Evolutionary conservation across 2,888 invertebrate species (phyloP), one percentile per base, ranked within the genome.

Genomic region (Caenorhabditis panamensis): DNA sequence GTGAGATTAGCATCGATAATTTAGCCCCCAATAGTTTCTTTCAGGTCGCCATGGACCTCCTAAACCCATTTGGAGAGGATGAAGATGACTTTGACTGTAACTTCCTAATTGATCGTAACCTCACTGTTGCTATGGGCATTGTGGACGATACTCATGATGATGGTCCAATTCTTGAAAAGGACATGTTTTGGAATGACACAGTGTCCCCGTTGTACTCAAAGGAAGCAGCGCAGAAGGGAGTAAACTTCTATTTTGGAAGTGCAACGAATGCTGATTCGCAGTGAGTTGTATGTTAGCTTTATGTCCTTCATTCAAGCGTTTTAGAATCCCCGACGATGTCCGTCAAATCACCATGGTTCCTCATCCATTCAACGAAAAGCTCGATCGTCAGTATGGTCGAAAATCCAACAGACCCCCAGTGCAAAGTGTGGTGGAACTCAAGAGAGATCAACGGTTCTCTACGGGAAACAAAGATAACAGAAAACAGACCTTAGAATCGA

Each of bases 11-110:
- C n/a, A n/a, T n/a, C 31, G 31, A 31, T 31, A 31, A 13, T 41
- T 16, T n/a, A n/a, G n/a, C n/a, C n/a, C n/a, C n/a, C n/a, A n/a
- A n/a, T n/a, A n/a, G 9, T 9, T 31, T 31, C 49, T 24, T 28
- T n/a, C 36, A 72, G 79, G 83, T 84, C 0, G 84, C 84, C 1
- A 84, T 84, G 84, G 84, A 81, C 41, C 78, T 84, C 8, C 44
- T 84, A 56, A 84, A 84, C 62, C 84, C 84, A 11, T 83, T 84
- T 31, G 84, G 84, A 26, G 84, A 84, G 31, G 84, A 84, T 54
- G 84, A 84, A 59, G 84, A 84, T 44, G 84, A 84, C 66, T 84
- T 82, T 36, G 84, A 84, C 56, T 83, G 83, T 44, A 84, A 84
- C 51, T 84, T 84, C 49, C 58, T 84, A 18, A 78, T 84, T 37